These are phyloP conservation scores for Megaleporinus macrocephalus DNA, from an alignment of 2,113 vertebrate species.

Conservation along the genomic window DNA sequence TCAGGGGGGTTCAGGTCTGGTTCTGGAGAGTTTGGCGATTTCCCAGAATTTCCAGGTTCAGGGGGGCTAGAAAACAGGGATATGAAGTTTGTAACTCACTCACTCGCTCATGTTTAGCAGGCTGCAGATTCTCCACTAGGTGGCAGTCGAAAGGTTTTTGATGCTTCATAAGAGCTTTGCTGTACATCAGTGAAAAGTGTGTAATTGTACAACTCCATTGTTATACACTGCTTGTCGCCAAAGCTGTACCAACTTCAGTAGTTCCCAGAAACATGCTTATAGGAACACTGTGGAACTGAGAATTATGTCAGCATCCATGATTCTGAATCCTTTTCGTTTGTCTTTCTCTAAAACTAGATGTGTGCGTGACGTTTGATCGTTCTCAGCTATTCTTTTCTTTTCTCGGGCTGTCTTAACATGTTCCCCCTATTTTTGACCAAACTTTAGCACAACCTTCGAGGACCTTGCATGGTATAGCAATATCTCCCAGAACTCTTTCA, in stretches of 20 bases:
- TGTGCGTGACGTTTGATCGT: background rate
- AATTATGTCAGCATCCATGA: background rate
- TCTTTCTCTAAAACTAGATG: background rate
- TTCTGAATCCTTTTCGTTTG: background rate
- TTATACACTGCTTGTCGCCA: background rate
- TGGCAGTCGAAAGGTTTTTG: too few relatives aligned
- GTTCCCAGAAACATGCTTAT: background rate
- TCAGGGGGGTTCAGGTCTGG: background rate
- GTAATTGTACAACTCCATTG: too few relatives aligned
- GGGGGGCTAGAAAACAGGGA: too few relatives aligned
- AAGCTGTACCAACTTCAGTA: background rate
- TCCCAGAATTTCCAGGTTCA: background rate
- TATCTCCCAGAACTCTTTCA: slow-evolving; percentile 5
- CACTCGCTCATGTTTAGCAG: too few relatives aligned
- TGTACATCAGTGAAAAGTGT: too few relatives aligned
- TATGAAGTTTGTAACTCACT: too few relatives aligned
- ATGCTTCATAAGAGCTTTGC: too few relatives aligned
- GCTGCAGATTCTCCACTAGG: too few relatives aligned
- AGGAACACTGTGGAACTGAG: background rate
- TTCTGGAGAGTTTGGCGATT: background rate
- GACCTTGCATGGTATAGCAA: slow-evolving; percentile 43
- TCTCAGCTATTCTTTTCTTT: background rate
- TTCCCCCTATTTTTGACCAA: slow-evolving; percentile 8
- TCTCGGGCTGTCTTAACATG: background rate
- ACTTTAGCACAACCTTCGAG: slow-evolving; percentile 11